phyloP scores from a whole-genome alignment of 2,797 vertebrate species.

The Denticeps clupeoides region DNA sequence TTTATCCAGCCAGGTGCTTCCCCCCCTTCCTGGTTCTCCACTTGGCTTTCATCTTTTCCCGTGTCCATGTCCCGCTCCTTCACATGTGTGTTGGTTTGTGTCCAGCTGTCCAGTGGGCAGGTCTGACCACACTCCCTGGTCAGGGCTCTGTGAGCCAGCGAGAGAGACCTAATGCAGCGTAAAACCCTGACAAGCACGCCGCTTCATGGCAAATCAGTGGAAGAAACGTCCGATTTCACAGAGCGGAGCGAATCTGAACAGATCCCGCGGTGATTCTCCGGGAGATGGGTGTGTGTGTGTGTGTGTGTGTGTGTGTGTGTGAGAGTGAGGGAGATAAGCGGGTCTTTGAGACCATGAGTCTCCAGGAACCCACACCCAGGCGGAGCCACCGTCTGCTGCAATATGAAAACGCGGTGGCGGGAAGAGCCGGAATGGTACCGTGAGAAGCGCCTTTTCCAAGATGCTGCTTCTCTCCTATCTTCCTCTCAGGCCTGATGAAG shows the following conservation, averaged over 20 bases:
- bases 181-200: conserved; percentile 53
- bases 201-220: conserved; percentile 61
- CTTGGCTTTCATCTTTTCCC: conserved; percentile 47
- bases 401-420: too few species aligned
- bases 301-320: too few species aligned
- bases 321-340: too few species aligned
- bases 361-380: too few species aligned
- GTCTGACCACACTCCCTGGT: conserved; percentile 12
- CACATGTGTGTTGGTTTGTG: conserved; percentile 9
- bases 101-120: conserved; percentile 6
- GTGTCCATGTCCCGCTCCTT: conserved; percentile 18
- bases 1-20: conserved; percentile 28
- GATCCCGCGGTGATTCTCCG: conserved; percentile 10
- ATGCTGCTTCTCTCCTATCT: too few species aligned
- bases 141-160: conserved; percentile 22
- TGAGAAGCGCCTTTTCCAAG: too few species aligned
- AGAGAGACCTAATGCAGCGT: conserved; percentile 29
- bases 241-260: conserved; percentile 34
- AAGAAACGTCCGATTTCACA: conserved; percentile 61
- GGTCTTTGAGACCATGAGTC: too few species aligned
- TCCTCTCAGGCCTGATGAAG: too few species aligned
- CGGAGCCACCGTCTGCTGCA: too few species aligned
- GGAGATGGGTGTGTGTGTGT: not conserved
- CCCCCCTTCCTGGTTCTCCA: conserved; percentile 43
- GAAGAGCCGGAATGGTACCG: too few species aligned